Evolutionary conservation across 2,888 invertebrate species (phyloP), one percentile per base, ranked within the genome.

Genomic region (Amaurobius ferox): DNA sequence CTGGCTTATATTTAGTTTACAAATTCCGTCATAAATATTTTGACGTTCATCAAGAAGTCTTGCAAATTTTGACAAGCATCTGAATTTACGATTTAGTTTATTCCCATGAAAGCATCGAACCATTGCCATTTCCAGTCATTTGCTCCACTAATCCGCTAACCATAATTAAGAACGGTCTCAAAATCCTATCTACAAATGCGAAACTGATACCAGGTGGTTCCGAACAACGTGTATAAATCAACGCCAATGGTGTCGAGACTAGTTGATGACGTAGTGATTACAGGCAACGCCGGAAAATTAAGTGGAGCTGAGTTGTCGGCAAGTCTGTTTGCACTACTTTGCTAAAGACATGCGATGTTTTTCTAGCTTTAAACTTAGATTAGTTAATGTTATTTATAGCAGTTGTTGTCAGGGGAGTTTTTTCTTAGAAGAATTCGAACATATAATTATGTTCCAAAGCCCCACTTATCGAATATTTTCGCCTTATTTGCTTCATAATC

Each of bases 161-260:
- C n/a, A n/a, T n/a, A n/a, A n/a, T n/a, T n/a, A n/a, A n/a, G n/a
- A n/a, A n/a, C n/a, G n/a, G n/a, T n/a, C n/a, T n/a, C n/a, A n/a
- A n/a, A n/a, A n/a, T n/a, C n/a, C n/a, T n/a, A n/a, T n/a, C n/a
- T n/a, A n/a, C n/a, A n/a, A n/a, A n/a, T n/a, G n/a, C 35, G 44
- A 71, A 39, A 72, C 66, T 19, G 26, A 28, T 55, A 71, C 71
- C 77, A 77, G 83, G 71, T 76, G 77, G 30, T 11, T 32, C n/a
- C 32, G 19, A 48, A 28, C 71, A 29, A 77, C 28, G 77, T 77
- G 76, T 83, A 83, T 83, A 83, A 83, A 83, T 83, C 83, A 83
- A 77, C 83, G 71, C 83, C 76, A 44, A 71, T 64, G 77, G 83
- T 83, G 83, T 83, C 64, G 76, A 76, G 70, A 61, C 64, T 83